Evolutionary conservation across 1,140 invertebrate species (phyloP), one percentile per base, ranked within the genome.

Genomic region (Drosophila lacertosa): DNA sequence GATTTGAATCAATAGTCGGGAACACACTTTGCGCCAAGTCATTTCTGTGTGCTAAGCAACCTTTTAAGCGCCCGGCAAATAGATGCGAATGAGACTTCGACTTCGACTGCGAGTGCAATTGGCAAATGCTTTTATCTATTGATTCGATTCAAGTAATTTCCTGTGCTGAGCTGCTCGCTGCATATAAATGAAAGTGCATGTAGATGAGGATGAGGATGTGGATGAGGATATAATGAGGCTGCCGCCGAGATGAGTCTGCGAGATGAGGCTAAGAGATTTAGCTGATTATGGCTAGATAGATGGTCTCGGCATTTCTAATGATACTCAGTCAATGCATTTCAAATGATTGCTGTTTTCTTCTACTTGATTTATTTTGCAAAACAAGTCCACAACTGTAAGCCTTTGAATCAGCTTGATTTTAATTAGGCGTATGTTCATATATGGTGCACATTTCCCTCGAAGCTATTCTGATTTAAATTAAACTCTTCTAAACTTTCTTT

Each of bases 81-180:
- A 37, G 33, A 57, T 47, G 32, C 48, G 32, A 68, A 37, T 82
- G 74, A 74, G 24, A 29, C 6, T 29, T 13, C 45, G 51, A 40
- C 16, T 40, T 35, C 79, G 24, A 29, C 6, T 29, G 13, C 45
- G 51, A 40, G 16, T 40, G 51, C 51, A 84, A 81, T 84, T 86
- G 80, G 81, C 81, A 86, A 86, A 82, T 47, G 73, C 51, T 84
- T 79, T 76, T 84, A 84, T 86, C 80, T 77, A 84, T 86, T 84
- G 76, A 84, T 84, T 86, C 81, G 74, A 73, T 84, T 66, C 72
- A 63, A 68, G 69, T 58, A 86, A 84, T 84, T 84, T 84, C 81
- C 81, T 86, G 81, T 79, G 55, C 48, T 16, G 39, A 45, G 24
- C n/a, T 13, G 24, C 33, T 32, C 26, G 37, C 33, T 37, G 7